Base-by-base conservation (phyloP, 2,113 vertebrate genomes). In the Tauraco erythrolophus region DNA sequence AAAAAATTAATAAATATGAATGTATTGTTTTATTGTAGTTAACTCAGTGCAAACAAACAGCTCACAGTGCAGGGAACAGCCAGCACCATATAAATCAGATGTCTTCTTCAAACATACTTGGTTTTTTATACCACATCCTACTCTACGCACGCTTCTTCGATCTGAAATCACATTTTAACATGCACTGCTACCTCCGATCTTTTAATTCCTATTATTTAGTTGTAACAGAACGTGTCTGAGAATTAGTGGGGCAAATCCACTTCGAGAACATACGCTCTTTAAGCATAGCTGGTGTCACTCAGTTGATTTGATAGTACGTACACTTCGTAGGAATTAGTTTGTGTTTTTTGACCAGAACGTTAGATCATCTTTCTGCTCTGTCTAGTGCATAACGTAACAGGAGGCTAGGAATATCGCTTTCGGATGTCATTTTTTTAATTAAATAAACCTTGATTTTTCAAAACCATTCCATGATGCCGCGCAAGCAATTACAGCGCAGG, bases 1-100 rank as follows among this genome's bases (percentile, higher is more conserved):
- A 84, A 96, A 96, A 96, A 93, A 88, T 85, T 92, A 96, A 94
- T 85, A 88, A 65, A 76, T 92, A 93, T 10, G 33, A 95, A 92
- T 78, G 82, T 66, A 95, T 84, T 89, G 76, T 45, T 95, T 96
- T 93, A 93, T 93, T 94, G 35, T 16, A 92, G 91, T 77, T 94
- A 89, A 96, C 88, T 96, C 81, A 60, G 82, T 35, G 85, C 4
- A 3, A 87, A 72, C 27, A 70, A 94, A 60, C 72, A 87, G 92
- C 84, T 88, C 84, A 50, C 61, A 95, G 78, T 78, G 85, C 74
- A 87, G 78, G 72, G 81, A 95, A 82, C 74, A 80, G 78, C 19
- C 77, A 93, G 61, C 84, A 80, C 84, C 57, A 76, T 25, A 84
- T 82, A 93, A 93, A 87, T 77, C 89, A 95, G 69, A 74, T 66